Conservation (phyloP, 1,140 invertebrate genomes). For the Liolophura sinensis region DNA sequence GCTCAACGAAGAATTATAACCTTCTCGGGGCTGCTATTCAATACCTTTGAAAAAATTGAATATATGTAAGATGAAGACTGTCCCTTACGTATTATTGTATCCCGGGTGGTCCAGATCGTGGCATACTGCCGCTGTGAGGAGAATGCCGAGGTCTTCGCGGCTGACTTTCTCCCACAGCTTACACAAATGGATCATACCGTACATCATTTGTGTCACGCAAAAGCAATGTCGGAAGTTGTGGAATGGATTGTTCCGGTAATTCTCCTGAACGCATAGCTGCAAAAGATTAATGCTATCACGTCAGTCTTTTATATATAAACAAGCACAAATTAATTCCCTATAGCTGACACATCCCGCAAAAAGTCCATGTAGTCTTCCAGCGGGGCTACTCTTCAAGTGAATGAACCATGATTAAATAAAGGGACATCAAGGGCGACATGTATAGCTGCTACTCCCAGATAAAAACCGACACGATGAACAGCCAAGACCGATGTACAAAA, state of each 20-base stretch:
- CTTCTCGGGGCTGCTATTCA: not conserved
- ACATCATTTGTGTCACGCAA: constrained; percentile 89
- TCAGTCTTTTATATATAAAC: not conserved
- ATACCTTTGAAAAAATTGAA: not conserved
- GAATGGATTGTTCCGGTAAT: constrained; percentile 89
- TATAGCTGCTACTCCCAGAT: no score
- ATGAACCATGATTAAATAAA: no score
- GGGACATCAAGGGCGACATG: no score
- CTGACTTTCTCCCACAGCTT: constrained; percentile 72
- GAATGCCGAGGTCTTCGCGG: constrained; percentile 75
- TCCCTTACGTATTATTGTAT: constrained; percentile 60
- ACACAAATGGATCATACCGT: constrained; percentile 60
- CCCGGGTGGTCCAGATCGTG: constrained; percentile 62
- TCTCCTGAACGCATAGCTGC: constrained; percentile 73
- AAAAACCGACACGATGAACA: no score
- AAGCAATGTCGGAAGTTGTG: constrained; percentile 90
- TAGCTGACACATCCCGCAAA: not conserved
- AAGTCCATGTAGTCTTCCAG: not conserved
- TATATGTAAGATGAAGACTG: not conserved
- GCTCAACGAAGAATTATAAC: no score
- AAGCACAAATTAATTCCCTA: not conserved
- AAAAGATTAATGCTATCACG: constrained; percentile 9
- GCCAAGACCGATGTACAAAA: no score
- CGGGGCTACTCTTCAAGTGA: no score
- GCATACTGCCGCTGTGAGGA: constrained; percentile 83